Evolutionary conservation across 2,888 invertebrate species (phyloP).

Genomic region (Eutolmus rufibarbis): DNA sequence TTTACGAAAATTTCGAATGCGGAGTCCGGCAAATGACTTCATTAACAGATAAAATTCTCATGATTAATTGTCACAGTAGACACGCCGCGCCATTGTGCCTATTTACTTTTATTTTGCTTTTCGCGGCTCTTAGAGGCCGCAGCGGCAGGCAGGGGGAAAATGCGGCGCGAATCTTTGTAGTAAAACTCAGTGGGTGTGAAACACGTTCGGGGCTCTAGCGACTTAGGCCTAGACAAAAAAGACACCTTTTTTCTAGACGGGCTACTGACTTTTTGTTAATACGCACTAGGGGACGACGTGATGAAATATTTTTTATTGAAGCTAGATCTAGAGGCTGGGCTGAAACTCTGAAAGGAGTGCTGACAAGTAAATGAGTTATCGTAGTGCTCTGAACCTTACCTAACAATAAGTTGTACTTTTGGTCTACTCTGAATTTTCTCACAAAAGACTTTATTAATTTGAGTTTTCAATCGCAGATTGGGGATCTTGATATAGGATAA

Average conservation of each 20-base stretch:
- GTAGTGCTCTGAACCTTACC: background rate
- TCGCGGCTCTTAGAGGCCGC: background rate
- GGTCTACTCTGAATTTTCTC: background rate
- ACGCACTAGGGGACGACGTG: slow-evolving; percentile 25
- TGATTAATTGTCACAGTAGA: slow-evolving; percentile 36
- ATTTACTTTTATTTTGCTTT: background rate
- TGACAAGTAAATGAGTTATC: background rate
- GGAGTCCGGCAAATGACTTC: slow-evolving; percentile 16
- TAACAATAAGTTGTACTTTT: background rate
- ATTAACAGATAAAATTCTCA: slow-evolving; percentile 35
- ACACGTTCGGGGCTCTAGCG: background rate
- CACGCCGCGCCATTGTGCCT: background rate
- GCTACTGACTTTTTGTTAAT: slow-evolving; percentile 7
- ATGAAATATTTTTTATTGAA: background rate
- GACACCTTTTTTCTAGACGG: background rate
- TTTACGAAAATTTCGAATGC: background rate
- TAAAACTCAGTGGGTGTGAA: slow-evolving; percentile 34
- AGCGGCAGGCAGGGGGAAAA: background rate
- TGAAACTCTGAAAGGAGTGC: background rate
- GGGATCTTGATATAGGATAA: background rate
- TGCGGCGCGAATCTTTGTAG: background rate
- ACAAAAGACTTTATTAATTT: background rate
- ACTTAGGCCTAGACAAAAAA: background rate
- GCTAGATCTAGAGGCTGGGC: background rate
- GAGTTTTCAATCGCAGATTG: background rate